These are phyloP conservation scores for Anabas testudineus DNA, from an alignment of 2,797 vertebrate genomes.

Conservation along the genomic window DNA sequence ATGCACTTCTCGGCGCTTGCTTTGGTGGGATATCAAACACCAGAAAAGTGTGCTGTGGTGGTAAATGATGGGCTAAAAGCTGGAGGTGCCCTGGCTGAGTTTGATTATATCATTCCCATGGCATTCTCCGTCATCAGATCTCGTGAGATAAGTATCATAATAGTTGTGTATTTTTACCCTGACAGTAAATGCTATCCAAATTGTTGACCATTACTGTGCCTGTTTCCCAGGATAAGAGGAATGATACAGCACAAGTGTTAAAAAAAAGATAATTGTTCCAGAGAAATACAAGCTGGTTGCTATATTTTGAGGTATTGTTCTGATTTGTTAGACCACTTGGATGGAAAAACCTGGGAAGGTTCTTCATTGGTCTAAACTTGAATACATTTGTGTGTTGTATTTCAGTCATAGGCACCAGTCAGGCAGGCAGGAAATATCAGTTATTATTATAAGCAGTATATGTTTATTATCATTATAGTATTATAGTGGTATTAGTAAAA, in stretches of 20 bases:
- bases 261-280: too few species aligned
- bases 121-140: constrained; percentile 66
- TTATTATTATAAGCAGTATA: neutral
- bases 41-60: constrained; percentile 69
- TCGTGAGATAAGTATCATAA: constrained; percentile 58
- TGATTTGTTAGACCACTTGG: neutral
- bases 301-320: neutral
- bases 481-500: too few species aligned
- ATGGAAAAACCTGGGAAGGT: neutral
- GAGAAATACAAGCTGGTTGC: too few species aligned
- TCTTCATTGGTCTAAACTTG: neutral
- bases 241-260: constrained; percentile 21
- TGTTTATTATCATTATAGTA: too few species aligned
- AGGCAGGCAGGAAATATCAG: neutral
- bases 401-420: neutral
- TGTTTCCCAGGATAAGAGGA: constrained; percentile 40
- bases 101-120: constrained; percentile 68
- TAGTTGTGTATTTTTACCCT: constrained; percentile 64
- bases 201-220: constrained; percentile 43
- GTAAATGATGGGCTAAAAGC: constrained; percentile 76
- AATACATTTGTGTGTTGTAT: neutral
- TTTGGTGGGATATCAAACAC: constrained; percentile 84
- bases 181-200: constrained; percentile 62
- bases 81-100: constrained; percentile 70
- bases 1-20: constrained; percentile 77